Percentiles rank a stretch among this genome's conserved stretches.
phyloP scores from a whole-genome alignment of 2,888 invertebrate genomes.

The Chrysomela aeneicollis region DNA sequence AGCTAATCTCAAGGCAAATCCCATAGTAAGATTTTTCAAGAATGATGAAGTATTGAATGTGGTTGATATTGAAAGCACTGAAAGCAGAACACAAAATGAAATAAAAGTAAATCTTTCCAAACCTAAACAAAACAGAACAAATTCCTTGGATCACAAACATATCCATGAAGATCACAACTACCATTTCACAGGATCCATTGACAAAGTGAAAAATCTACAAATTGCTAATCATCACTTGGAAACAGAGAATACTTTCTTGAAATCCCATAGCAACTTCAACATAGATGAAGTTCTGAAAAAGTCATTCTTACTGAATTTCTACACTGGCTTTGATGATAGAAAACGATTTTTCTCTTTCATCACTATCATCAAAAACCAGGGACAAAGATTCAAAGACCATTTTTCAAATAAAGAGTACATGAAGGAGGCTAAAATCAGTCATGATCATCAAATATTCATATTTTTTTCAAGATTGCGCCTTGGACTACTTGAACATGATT shows the following conservation, averaged over 20 bases:
- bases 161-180: conserved; percentile 13
- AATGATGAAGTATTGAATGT: conserved; percentile 10
- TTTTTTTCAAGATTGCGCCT: no score
- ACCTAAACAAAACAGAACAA: neutral
- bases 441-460: no score
- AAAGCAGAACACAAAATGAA: conserved; percentile 2
- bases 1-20: neutral
- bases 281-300: conserved; percentile 14
- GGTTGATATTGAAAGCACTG: conserved; percentile 7
- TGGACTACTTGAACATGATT: no score
- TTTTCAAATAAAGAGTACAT: neutral
- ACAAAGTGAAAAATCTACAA: neutral
- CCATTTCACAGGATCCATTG: conserved; percentile 9
- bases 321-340: conserved; percentile 2
- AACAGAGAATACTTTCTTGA: conserved; percentile 3
- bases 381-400: neutral
- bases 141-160: neutral
- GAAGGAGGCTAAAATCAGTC: neutral
- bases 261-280: conserved; percentile 11
- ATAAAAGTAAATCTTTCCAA: neutral
- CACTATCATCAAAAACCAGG: neutral
- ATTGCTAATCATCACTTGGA: conserved; percentile 7
- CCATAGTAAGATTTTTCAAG: neutral
- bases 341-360: neutral
- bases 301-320: conserved; percentile 13